A percentile compares a stretch with the other conserved stretches of the same genome.
Evolutionary conservation across 2,113 vertebrate species (phyloP).

Genomic region (Phyllostomus discolor): DNA sequence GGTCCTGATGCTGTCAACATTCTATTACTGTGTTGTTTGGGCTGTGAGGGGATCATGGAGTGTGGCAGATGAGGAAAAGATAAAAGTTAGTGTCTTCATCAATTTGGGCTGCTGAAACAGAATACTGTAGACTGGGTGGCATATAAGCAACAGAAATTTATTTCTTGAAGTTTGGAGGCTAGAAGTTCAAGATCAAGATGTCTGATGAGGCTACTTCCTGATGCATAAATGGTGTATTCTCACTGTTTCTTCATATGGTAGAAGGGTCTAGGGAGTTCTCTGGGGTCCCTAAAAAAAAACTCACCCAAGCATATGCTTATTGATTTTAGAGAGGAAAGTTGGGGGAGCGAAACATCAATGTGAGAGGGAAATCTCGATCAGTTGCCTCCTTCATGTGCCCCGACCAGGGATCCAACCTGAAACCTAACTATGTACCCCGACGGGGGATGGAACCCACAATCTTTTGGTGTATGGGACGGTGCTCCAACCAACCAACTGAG

Average conservation of each 20-base stretch:
- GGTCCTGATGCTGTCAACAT: neutral
- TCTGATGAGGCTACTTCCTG: neutral
- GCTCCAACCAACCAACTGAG: too few species aligned
- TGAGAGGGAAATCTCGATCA: too few species aligned
- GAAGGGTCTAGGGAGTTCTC: neutral
- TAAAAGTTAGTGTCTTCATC: neutral
- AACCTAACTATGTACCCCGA: too few species aligned
- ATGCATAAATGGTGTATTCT: neutral
- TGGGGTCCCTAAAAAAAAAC: neutral
- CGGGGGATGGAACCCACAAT: too few species aligned
- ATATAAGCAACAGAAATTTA: neutral
- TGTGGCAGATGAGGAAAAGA: neutral
- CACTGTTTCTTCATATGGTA: neutral
- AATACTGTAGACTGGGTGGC: neutral
- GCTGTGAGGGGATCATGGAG: neutral
- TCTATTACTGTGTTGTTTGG: rapidly evolving
- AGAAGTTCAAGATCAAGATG: neutral
- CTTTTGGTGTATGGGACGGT: too few species aligned
- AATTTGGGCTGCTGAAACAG: neutral
- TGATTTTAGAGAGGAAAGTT: too few species aligned
- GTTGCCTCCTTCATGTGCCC: too few species aligned
- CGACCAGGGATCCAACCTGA: too few species aligned
- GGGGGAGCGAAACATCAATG: too few species aligned
- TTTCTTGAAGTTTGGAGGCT: neutral
- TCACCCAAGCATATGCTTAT: too few species aligned